Base-by-base conservation (phyloP, 2,888 invertebrate genomes). In the Perithous albicinctus region DNA sequence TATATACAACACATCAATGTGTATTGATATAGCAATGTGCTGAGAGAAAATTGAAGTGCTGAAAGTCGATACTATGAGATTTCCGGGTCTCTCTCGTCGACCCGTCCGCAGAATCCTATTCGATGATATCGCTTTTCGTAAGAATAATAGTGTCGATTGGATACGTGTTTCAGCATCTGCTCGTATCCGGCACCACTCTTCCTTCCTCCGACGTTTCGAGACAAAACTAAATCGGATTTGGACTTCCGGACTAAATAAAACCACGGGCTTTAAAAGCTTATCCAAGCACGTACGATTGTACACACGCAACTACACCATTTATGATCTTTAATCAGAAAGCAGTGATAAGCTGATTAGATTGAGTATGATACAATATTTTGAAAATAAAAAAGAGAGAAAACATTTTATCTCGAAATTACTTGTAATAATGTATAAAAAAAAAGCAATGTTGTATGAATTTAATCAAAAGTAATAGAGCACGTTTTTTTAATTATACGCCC, bases 91-190 rank as follows among this genome's bases (percentile, higher is more conserved):
- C 38, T 54, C 15, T 18, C 32, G 35, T 78, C 56, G 43, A 72
- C 46, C n/a, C 43, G 12, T n/a, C 23, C 23, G 29, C 43, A n/a
- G 41, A 63, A 63, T 69, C 38, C 20, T 51, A 35, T 78, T 35
- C 46, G 46, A 43, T 38, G 64, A 56, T 78, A 46, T 72, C 35
- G 64, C 15, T 18, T 54, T n/a, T n/a, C 51, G 32, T 35, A 72
- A 59, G 56, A 46, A 66, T 78, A 66, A 78, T 35, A 70, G 46
- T 43, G 56, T 43, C 43, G 64, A 78, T 72, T 29, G 43, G 32
- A 64, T 72, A 66, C 64, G 72, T 56, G 64, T 43, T 56, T 46
- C 23, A 63, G 43, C 43, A 18, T 46, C 26, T 18, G 32, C 20
- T 48, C 12, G 32, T 18, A 48, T 32, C 5, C 46, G 10, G 23